These are phyloP conservation scores for Drosophila phalerata DNA, from an alignment of 2,888 invertebrate genomes.

Conservation along the genomic window DNA sequence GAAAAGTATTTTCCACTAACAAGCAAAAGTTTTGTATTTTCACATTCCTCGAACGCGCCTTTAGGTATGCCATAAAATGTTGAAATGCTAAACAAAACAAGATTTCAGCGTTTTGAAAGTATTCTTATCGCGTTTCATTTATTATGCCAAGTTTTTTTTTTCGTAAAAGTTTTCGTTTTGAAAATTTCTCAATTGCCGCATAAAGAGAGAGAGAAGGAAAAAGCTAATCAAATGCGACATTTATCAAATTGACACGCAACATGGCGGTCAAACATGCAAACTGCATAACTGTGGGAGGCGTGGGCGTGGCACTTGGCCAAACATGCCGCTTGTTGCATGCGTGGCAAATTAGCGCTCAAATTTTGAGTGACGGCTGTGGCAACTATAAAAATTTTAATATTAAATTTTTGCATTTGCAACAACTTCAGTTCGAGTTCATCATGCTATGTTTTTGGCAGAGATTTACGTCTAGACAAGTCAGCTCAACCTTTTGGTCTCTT, in stretches of 20 bases:
- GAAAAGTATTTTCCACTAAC: slow-evolving; percentile 49
- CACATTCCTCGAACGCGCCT: slow-evolving; percentile 55
- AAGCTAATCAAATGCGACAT: slow-evolving; percentile 74
- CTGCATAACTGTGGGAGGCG: slow-evolving; percentile 34
- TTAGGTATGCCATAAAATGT: slow-evolving; percentile 53
- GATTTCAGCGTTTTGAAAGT: slow-evolving; percentile 41
- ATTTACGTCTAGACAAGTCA: slow-evolving; percentile 65
- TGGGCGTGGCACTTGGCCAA: slow-evolving; percentile 28
- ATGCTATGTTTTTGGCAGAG: slow-evolving; percentile 56
- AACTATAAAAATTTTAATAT: slow-evolving; percentile 18
- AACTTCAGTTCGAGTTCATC: slow-evolving; percentile 20
- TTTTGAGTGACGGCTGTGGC: slow-evolving; percentile 3
- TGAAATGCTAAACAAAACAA: slow-evolving; percentile 47
- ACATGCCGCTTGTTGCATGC: slow-evolving; percentile 59
- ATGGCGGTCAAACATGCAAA: slow-evolving; percentile 56
- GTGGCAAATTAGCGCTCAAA: slow-evolving; percentile 48
- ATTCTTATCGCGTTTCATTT: slow-evolving; percentile 69
- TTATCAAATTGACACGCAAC: slow-evolving; percentile 78
- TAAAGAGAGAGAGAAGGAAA: neutral
- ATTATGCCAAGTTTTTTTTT: slow-evolving; percentile 63
- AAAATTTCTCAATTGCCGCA: slow-evolving; percentile 66
- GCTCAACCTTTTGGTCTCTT: slow-evolving; percentile 1
- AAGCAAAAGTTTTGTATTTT: slow-evolving; percentile 59
- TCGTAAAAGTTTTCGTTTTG: slow-evolving; percentile 50
- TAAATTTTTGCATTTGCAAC: slow-evolving; percentile 27